Percentiles rank a stretch among this genome's conserved stretches.
Conservation (phyloP, 1,140 invertebrate species). For the Drosophila burlai region DNA sequence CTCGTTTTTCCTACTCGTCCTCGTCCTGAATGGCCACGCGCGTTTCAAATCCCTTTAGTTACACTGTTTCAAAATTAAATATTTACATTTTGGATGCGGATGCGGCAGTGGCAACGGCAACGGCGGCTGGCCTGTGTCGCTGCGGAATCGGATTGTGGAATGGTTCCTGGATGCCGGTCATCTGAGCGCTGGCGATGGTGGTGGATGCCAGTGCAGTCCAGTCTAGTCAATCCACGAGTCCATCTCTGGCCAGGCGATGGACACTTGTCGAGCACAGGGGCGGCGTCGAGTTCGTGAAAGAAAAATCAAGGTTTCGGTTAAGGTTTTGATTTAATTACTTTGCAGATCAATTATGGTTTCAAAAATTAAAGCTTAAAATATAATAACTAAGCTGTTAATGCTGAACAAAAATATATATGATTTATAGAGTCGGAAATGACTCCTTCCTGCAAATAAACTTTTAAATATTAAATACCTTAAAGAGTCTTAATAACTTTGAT, state of each 20-base stretch:
- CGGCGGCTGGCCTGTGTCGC: constrained; percentile 19
- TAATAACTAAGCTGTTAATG: too few relatives aligned
- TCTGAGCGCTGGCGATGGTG: constrained; percentile 13
- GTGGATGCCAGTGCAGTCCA: neutral
- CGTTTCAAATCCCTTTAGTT: constrained; percentile 83
- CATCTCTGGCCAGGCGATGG: constrained; percentile 1
- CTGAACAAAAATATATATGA: too few relatives aligned
- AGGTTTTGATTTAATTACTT: neutral
- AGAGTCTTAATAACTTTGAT: too few relatives aligned
- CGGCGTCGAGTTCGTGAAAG: neutral
- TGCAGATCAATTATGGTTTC: too few relatives aligned
- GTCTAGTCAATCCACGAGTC: neutral
- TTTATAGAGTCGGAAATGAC: too few relatives aligned
- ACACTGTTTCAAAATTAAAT: constrained; percentile 84
- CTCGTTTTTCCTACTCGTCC: constrained; percentile 10
- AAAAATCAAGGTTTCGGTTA: too few relatives aligned
- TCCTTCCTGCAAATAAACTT: too few relatives aligned
- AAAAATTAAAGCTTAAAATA: too few relatives aligned
- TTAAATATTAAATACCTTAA: too few relatives aligned
- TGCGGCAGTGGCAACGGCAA: constrained; percentile 18
- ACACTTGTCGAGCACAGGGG: constrained; percentile 25
- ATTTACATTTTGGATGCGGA: constrained; percentile 78
- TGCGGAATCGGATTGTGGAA: constrained; percentile 9
- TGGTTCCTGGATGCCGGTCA: constrained; percentile 19
- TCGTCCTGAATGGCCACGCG: constrained; percentile 49